Base-by-base conservation (phyloP, 2,113 vertebrate genomes). In the Dromaius novaehollandiae region DNA sequence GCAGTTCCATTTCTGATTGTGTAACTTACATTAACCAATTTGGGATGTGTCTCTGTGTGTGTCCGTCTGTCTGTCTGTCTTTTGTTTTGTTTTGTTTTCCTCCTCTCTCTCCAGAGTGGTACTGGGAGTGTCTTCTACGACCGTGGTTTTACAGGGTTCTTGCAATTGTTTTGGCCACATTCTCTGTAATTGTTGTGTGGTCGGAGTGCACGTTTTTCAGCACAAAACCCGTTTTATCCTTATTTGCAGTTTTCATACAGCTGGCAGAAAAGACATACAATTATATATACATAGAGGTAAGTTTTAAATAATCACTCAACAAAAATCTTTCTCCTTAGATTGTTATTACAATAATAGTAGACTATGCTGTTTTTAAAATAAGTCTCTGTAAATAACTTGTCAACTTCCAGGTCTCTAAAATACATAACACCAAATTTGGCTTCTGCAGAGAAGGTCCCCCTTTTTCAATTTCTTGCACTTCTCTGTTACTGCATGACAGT, bases 191-290 rank as follows among this genome's bases (percentile, higher is more conserved):
- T 34, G 99, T 99, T n/a, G 99, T 99, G 51, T 99, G 99, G 99
- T 99, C 99, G 7, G 99, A 99, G 86, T 99, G 99, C 97, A 99
- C 99, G 0, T 99, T 99, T 98, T 99, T 99, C 97, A 99, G 99
- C 97, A 99, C 99, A 32, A 97, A 88, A 4, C 99, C 99, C 1
- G 98, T 99, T 96, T 97, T 99, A 10, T 99, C 99, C 0, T 98
- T 99, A 56, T 99, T 99, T 79, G 99, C 99, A 1, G 98, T 99
- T 95, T 99, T 99, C 95, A 98, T 99, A 96, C 99, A 99, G 71
- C 95, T 98, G 88, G 99, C 99, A 38, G 99, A 99, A 97, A 98
- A 97, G 91, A 98, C 98, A 7, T 98, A 99, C 86, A 99, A 99
- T 96, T 99, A 99, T 95, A 98, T 99, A 93, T 99, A 98, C 88